These are phyloP conservation scores for Xylota sylvarum DNA, from an alignment of 2,888 invertebrate species.

Conservation along the genomic window DNA sequence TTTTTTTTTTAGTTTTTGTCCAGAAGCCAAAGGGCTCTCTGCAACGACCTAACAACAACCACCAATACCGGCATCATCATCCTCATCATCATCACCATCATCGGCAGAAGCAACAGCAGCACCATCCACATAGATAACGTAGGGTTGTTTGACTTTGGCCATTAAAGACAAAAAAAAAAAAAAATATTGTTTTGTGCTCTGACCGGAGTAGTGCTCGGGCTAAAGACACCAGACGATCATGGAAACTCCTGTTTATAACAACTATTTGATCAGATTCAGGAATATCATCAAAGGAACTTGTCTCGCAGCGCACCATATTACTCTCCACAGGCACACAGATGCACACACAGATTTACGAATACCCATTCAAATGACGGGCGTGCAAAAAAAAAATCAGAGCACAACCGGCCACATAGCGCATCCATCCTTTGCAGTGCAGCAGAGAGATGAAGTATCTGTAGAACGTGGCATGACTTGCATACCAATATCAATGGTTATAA, in stretches of 20 bases:
- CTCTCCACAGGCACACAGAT: constrained; percentile 7
- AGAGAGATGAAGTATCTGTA: constrained; percentile 68
- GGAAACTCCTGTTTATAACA: constrained; percentile 62
- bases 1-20: constrained; percentile 44
- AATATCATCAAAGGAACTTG: constrained; percentile 75
- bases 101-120: constrained; percentile 6
- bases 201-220: constrained; percentile 19
- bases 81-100: constrained; percentile 29
- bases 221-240: constrained; percentile 45
- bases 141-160: constrained; percentile 14
- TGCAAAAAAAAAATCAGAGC: constrained; percentile 68
- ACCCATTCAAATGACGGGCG: constrained; percentile 67
- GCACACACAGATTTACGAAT: constrained; percentile 19
- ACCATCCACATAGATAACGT: constrained; percentile 23
- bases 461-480: constrained; percentile 78
- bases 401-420: constrained; percentile 68
- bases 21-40: constrained; percentile 48
- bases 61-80: constrained; percentile 20
- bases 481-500: constrained; percentile 75
- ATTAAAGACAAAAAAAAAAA: constrained; percentile 7
- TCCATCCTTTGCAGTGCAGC: constrained; percentile 66
- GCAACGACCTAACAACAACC: constrained; percentile 39
- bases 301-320: constrained; percentile 60
- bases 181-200: constrained; percentile 51
- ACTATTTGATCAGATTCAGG: constrained; percentile 72